Evolutionary conservation across 2,797 vertebrate species (phyloP).

Genomic region (Muscicapa striata): DNA sequence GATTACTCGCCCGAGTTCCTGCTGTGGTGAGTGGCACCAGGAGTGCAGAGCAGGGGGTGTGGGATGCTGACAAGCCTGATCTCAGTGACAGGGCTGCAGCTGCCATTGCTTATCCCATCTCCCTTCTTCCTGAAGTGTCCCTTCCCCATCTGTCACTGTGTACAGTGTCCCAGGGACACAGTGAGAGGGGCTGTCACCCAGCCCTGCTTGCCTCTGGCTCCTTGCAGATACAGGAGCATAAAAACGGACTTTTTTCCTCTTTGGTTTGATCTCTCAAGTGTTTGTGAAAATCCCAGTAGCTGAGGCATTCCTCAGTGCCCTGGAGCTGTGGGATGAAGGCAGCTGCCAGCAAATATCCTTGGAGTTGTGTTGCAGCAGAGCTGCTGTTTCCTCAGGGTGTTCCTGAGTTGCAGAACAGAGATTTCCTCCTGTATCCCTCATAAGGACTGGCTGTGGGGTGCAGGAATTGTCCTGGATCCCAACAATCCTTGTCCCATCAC

Average conservation of each 20-base stretch:
- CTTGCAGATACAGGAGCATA: neutral
- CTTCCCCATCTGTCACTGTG: neutral
- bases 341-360: neutral
- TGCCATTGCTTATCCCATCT: neutral
- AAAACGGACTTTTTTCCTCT: neutral
- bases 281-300: neutral
- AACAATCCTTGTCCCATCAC: neutral
- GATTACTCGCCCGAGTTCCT: constrained; percentile 98
- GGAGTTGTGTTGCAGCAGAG: neutral
- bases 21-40: constrained; percentile 85
- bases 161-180: neutral
- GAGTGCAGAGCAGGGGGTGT: neutral
- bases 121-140: neutral
- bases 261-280: neutral
- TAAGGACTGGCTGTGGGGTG: neutral
- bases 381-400: neutral
- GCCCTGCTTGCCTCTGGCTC: neutral
- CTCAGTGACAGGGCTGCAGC: neutral
- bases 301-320: neutral
- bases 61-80: neutral
- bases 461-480: neutral
- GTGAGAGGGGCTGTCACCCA: neutral
- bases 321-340: neutral
- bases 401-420: neutral
- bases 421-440: neutral